Conservation (phyloP, 2,888 invertebrate species). For the Junonia oenone region DNA sequence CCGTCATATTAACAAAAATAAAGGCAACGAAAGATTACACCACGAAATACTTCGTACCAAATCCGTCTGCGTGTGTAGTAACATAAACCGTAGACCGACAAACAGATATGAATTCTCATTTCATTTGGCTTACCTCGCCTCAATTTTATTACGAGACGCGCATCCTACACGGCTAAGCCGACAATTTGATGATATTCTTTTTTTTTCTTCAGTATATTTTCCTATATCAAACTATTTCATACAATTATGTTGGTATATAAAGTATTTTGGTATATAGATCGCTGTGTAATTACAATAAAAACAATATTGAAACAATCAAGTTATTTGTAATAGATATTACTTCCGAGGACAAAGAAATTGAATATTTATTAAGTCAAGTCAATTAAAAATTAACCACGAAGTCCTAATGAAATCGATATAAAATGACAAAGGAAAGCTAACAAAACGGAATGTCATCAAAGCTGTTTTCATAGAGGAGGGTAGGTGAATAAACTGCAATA, state of each 20-base stretch:
- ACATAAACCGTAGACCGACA: neutral
- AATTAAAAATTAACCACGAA: neutral
- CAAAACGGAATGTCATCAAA: neutral
- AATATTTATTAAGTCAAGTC: neutral
- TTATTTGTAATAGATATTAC: too few species aligned
- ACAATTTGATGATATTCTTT: neutral
- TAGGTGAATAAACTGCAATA: constrained; percentile 61
- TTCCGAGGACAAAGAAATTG: too few species aligned
- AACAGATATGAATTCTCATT: neutral
- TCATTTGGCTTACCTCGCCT: neutral
- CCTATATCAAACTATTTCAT: neutral
- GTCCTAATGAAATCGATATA: neutral
- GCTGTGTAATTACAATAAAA: too few species aligned
- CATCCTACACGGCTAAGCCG: neutral
- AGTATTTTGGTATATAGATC: too few species aligned
- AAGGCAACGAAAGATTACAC: neutral
- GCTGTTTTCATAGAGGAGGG: constrained; percentile 24
- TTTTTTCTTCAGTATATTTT: neutral
- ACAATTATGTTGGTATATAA: too few species aligned
- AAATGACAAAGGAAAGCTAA: neutral
- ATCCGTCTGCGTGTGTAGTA: neutral
- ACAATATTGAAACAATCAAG: too few species aligned
- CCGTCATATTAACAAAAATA: neutral
- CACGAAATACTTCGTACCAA: neutral
- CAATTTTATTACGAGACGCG: constrained; percentile 2